A percentile compares a stretch with the other conserved stretches of the same genome.
Conservation (phyloP, 2,113 vertebrate species). For the Pterocles orientalis region DNA sequence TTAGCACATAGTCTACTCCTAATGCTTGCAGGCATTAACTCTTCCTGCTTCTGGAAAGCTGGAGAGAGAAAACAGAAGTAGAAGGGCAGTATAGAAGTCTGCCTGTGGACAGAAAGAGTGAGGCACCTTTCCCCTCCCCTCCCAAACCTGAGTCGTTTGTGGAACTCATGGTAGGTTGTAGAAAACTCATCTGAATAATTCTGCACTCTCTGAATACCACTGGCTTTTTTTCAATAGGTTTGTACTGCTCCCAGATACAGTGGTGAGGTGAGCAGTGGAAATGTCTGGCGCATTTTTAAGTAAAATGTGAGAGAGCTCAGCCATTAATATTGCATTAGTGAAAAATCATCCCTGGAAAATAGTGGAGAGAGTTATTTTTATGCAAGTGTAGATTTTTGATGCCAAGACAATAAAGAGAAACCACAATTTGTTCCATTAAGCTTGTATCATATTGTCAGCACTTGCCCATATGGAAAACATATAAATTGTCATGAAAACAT, state of each 20-base stretch:
- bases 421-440: conserved; percentile 66
- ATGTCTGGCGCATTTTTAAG: background rate
- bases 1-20: background rate
- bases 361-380: conserved; percentile 62
- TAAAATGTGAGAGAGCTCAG: background rate
- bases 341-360: conserved; percentile 47
- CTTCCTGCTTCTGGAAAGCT: background rate
- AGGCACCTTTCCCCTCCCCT: background rate
- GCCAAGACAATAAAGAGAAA: conserved; percentile 71
- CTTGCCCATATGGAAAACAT: conserved; percentile 81
- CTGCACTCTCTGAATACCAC: background rate
- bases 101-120: background rate
- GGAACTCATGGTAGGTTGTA: background rate
- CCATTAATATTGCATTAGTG: conserved; percentile 28
- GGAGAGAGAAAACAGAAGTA: background rate
- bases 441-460: conserved; percentile 74
- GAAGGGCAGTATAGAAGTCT: background rate
- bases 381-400: conserved; percentile 68
- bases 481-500: conserved; percentile 79
- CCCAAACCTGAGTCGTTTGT: background rate
- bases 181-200: background rate
- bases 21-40: background rate
- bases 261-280: background rate
- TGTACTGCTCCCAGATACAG: background rate
- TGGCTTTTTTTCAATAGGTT: background rate